Base-by-base conservation (phyloP, 2,797 vertebrate species). In the Jordanella pulchra region DNA sequence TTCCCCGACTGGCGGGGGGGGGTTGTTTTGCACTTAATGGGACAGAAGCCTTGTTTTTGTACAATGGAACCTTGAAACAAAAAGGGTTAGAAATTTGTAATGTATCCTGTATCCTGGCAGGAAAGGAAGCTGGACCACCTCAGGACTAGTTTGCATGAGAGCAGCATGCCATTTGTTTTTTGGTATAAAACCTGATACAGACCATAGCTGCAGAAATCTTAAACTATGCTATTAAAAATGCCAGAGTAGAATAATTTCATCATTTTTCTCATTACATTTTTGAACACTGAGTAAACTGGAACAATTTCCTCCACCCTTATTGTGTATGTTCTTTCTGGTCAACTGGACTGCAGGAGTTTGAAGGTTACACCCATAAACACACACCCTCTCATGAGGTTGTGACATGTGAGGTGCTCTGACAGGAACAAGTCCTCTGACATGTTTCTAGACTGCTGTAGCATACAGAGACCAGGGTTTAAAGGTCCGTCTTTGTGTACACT, bases 91-190 rank as follows among this genome's bases (percentile, higher is more conserved):
- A 32, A 70, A 60, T 77, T 73, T 73, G 53, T 63, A 54, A 56
- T 65, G 69, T 84, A 32, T 39, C 23, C 13, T 25, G 35, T 70
- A 85, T 92, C 89, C 87, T 87, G 86, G 23, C 76, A 89, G 89
- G 87, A 90, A 89, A 71, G 48, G 61, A 84, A 80, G 69, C 45
- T 44, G 73, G 23, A 78, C 35, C 71, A 65, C 64, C 75, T 72
- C 5, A 61, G 39, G 44, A 66, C 30, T 10, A 18, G 12, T 4
- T 28, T 32, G n/a, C 21, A 56, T 78, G 55, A 42, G 72, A 67
- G 61, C 28, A 55, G 18, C 35, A 69, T 56, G 2, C 55, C 9
- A 10, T 39, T 39, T 39, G n/a, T 66, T 1, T 23, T 39, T 1
- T 25, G 1, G 7, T 54, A 28, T 23, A 13, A 61, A 55, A 69